Evolutionary conservation across 1,140 invertebrate genomes (phyloP), one percentile per base, ranked within the genome.

Genomic region (Idris sp.): DNA sequence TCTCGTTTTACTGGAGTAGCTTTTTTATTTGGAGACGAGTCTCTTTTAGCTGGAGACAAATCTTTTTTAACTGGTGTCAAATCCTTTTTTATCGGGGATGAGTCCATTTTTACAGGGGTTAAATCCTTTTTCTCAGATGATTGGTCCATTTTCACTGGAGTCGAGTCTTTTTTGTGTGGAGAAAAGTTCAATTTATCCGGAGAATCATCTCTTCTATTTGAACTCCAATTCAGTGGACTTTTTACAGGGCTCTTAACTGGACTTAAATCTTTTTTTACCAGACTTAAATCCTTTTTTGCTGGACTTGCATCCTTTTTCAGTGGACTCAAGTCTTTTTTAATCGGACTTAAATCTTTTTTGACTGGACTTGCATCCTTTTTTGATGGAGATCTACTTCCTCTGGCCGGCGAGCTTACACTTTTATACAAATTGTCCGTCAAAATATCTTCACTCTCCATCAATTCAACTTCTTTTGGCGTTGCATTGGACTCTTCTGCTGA

Each of bases 31-130:
- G 40, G 31, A 10, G 49, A 40, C 5, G 8, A 10, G 15, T 35
- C 28, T 18, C 16, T 15, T 9, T 43, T 51, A 2, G 19, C 0
- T n/a, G 46, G 28, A 2, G 58, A 51, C 2, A 15, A 33, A n/a
- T 62, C 48, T 6, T 30, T 25, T 15, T 31, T 43, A 0, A 4
- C 5, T 3, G 28, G 28, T 2, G 15, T 30, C 13, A 31, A 28
- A 0, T 26, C 4, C 16, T 22, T 22, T 19, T 56, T 48, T 10
- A 26, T 16, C 31, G 59, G 36, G 1, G 48, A 31, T 2, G 11
- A 10, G 1, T 56, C 62, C 9, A 10, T 51, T n/a, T 30, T 68
- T 1, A 43, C 5, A 36, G 46, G 44, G 0, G 44, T 4, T 22
- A 6, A 22, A 22, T 22, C 19, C 19, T 22, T 22, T 22, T 22